phyloP scores from a whole-genome alignment of 2,797 vertebrate species.

The Pristis pectinata region DNA sequence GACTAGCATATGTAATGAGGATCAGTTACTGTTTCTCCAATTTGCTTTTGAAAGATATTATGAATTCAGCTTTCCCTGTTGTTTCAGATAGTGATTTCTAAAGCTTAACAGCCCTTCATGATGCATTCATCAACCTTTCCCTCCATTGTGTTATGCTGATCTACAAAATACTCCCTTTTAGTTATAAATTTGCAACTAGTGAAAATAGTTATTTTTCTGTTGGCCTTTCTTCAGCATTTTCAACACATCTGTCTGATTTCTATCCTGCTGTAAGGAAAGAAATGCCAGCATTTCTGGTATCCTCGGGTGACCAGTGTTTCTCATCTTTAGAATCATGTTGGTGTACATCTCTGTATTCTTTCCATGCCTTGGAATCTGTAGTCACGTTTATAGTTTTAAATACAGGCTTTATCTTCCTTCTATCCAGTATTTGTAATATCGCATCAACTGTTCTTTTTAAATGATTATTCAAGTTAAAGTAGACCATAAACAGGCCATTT shows the following conservation, averaged over 20 bases:
- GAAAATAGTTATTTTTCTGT: neutral
- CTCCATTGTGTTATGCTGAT: no score
- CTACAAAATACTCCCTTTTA: no score
- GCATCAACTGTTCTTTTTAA: neutral
- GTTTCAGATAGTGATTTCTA: neutral
- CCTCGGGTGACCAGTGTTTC: no score
- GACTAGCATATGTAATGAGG: neutral
- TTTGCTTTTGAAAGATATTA: neutral
- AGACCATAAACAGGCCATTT: neutral
- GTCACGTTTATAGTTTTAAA: neutral
- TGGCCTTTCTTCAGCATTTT: neutral
- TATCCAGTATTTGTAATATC: neutral
- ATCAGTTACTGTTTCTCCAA: neutral
- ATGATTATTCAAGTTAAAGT: neutral
- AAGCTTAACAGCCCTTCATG: neutral
- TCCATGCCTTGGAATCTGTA: neutral
- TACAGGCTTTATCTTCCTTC: neutral
- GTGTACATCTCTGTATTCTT: neutral
- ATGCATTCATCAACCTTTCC: no score
- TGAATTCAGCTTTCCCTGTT: neutral
- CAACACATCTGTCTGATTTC: neutral
- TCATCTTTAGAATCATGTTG: neutral
- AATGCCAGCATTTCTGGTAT: no score
- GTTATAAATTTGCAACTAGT: no score
- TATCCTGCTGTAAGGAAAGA: neutral